Evolutionary conservation across 2,888 invertebrate species (phyloP).

Genomic region (Thera britannica): DNA sequence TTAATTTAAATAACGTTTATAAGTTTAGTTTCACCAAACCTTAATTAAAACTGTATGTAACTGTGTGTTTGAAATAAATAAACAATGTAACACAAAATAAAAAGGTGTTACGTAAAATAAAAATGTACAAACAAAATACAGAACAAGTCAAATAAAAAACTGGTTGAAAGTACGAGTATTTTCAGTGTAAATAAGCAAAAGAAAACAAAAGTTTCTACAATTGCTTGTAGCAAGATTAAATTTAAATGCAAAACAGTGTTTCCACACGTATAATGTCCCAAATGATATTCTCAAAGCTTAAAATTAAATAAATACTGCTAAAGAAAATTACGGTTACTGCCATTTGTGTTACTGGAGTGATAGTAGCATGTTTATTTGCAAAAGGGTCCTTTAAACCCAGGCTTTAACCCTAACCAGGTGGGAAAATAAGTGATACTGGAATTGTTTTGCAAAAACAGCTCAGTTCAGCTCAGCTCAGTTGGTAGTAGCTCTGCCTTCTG

Average conservation of each 20-base stretch:
- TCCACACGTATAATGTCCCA: slow-evolving; percentile 13
- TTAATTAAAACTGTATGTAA: background rate
- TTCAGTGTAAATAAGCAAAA: slow-evolving; percentile 24
- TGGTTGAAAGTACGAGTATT: slow-evolving; percentile 7
- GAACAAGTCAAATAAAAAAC: slow-evolving; percentile 2
- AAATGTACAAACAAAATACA: background rate
- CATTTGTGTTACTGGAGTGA: slow-evolving; percentile 25
- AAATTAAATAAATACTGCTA: slow-evolving; percentile 39
- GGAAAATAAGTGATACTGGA: background rate
- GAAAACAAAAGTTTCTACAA: slow-evolving; percentile 34
- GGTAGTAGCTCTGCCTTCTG: no score
- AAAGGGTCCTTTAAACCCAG: slow-evolving; percentile 32
- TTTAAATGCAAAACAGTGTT: slow-evolving; percentile 41
- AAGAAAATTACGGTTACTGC: slow-evolving; percentile 27
- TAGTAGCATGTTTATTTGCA: slow-evolving; percentile 32
- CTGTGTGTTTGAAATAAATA: background rate
- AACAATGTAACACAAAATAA: background rate
- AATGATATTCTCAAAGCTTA: slow-evolving; percentile 30
- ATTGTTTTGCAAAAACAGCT: no score
- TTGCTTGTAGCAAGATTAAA: slow-evolving; percentile 36
- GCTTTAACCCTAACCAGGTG: slow-evolving; percentile 28
- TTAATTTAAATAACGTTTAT: no score
- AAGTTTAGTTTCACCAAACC: no score
- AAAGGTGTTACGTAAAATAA: background rate
- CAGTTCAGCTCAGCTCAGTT: no score